Base-by-base conservation (phyloP, 2,888 invertebrate species). In the Deroplatys truncata region DNA sequence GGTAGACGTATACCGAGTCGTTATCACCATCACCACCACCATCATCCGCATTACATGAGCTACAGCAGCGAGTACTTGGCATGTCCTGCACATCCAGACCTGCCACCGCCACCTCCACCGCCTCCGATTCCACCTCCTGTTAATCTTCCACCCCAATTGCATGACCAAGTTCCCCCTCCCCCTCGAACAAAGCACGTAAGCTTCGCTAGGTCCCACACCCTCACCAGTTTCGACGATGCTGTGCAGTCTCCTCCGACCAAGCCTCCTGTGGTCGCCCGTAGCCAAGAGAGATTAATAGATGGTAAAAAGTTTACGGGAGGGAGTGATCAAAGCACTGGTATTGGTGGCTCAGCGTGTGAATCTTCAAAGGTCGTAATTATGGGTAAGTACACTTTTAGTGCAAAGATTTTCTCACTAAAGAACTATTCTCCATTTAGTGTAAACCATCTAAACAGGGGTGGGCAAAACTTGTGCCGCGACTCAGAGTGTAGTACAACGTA, bases 121-220 rank as follows among this genome's bases (percentile, higher is more conserved):
- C 91, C 90, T 92, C 93, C 94, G 94, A 94, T 93, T 95, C 94
- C 93, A 95, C 94, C 92, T 43, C 72, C 85, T 92, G 94, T 82
- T 1, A 83, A 88, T 43, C 89, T 95, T 92, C 95, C 93, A 89
- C 94, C 93, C 86, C 93, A 95, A 92, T 95, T 96, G 92, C 95
- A 82, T 86, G 35, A 85, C 28, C 43, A 28, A 5, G 82, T 96
- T 92, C 95, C 96, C 91, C 95, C 96, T 91, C 94, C 95, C 91
- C 94, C 94, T 91, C 94, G 94, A 93, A 94, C 89, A 35, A 98
- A 98, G 93, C 98, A 98, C 93, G 98, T 98, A 82, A 98, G 98
- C 92, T 98, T 98, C 92, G 97, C 98, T 86, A 95, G 98, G 90
- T 98, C 98, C 8, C 97, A 98, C 93, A 98, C 98, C 0, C 93